A percentile compares a stretch with the other conserved stretches of the same genome.
Conservation (phyloP, 1,140 invertebrate genomes). For the Anadara kagoshimensis region DNA sequence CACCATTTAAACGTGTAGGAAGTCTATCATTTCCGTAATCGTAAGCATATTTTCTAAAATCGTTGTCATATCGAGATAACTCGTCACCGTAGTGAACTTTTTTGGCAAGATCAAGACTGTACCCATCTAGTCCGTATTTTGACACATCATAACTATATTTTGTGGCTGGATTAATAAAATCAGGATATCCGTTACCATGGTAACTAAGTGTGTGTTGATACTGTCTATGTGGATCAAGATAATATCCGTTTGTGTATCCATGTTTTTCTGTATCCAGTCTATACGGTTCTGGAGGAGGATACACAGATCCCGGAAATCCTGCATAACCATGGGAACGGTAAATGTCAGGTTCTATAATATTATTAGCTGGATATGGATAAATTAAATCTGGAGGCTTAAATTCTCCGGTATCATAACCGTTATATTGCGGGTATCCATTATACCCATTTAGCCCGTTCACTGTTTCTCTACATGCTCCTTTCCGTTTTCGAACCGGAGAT, state of each 20-base stretch:
- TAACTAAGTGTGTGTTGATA: constrained; percentile 66
- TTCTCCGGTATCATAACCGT: constrained; percentile 65
- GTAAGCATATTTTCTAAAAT: constrained; percentile 61
- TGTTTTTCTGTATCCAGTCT: constrained; percentile 69
- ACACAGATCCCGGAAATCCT: constrained; percentile 55
- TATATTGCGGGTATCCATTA: constrained; percentile 64
- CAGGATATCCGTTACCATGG: constrained; percentile 66
- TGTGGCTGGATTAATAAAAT: constrained; percentile 58
- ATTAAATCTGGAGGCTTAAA: constrained; percentile 68
- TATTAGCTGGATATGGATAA: constrained; percentile 63
- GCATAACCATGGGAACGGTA: constrained; percentile 66
- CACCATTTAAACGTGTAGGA: constrained; percentile 51
- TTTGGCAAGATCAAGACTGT: constrained; percentile 68
- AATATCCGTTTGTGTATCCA: constrained; percentile 67
- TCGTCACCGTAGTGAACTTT: constrained; percentile 66
- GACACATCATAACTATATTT: constrained; percentile 69
- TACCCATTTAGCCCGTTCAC: constrained; percentile 72
- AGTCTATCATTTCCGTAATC: constrained; percentile 59
- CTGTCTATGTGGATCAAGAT: constrained; percentile 65
- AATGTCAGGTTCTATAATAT: constrained; percentile 64
- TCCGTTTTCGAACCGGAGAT: constrained; percentile 89
- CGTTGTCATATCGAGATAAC: constrained; percentile 52
- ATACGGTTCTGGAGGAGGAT: constrained; percentile 61
- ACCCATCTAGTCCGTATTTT: constrained; percentile 67
- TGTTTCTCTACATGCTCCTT: constrained; percentile 72